phyloP scores from a whole-genome alignment of 35 echinoderm and acorn worm species.

The Apostichopus japonicus region DNA sequence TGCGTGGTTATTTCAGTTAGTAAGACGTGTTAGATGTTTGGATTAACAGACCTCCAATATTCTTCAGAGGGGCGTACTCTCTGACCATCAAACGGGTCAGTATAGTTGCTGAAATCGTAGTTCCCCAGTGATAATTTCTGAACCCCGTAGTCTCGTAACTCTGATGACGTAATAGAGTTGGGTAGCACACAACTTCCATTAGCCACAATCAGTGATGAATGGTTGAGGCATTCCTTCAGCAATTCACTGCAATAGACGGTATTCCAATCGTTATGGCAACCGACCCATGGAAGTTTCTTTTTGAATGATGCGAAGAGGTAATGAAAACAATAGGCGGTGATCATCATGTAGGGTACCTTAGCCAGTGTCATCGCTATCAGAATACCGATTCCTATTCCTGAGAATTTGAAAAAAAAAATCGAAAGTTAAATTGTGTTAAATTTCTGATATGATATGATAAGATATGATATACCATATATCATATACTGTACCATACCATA shows the following conservation, averaged over 20 bases:
- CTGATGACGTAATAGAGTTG: background rate
- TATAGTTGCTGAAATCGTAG: background rate
- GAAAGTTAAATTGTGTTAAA: background rate
- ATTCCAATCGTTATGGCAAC: conserved; percentile 49
- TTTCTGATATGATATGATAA: too few species aligned
- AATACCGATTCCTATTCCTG: conserved; percentile 9
- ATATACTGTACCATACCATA: too few species aligned
- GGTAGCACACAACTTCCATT: background rate
- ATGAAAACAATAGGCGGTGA: conserved; percentile 24
- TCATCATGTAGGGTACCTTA: background rate
- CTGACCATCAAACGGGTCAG: background rate
- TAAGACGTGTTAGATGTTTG: background rate
- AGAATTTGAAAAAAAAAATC: background rate
- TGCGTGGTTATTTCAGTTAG: background rate
- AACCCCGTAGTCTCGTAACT: background rate
- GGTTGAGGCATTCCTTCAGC: background rate
- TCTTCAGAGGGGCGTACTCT: conserved; percentile 6
- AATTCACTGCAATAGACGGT: conserved; percentile 26
- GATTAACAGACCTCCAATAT: background rate
- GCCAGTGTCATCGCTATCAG: background rate
- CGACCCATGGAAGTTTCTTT: conserved; percentile 33
- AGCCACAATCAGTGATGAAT: background rate
- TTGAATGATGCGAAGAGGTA: conserved; percentile 50
- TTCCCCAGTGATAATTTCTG: background rate
- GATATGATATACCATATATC: too few species aligned